These are phyloP conservation scores for Chelmon rostratus DNA, from an alignment of 2,797 vertebrate genomes.

Conservation along the genomic window DNA sequence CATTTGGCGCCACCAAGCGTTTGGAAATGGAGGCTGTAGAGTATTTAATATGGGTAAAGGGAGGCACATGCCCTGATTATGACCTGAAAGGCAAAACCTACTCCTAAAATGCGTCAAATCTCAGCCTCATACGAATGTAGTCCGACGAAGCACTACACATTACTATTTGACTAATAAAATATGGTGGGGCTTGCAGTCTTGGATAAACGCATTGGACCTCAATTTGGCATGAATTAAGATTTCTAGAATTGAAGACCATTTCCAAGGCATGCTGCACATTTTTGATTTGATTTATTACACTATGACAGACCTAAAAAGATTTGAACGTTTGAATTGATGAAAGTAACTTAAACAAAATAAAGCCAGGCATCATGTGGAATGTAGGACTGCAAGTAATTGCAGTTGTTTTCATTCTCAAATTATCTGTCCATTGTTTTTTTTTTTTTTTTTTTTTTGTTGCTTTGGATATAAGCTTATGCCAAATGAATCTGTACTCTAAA, in stretches of 20 bases:
- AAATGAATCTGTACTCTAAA: too few relatives aligned
- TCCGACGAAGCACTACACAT: background rate
- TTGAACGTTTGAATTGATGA: background rate
- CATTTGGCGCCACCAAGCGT: conserved; percentile 63
- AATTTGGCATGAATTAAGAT: background rate
- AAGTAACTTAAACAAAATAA: too few relatives aligned
- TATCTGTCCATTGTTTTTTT: background rate
- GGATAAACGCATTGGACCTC: background rate
- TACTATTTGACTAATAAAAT: background rate
- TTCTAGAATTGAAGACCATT: background rate
- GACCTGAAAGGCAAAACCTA: conserved; percentile 22
- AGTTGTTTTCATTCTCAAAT: background rate
- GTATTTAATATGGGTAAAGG: accelerated
- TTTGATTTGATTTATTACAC: background rate
- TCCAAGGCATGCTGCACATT: background rate
- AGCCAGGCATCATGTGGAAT: background rate
- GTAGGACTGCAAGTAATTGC: too few relatives aligned
- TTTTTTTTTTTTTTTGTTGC: too few relatives aligned
- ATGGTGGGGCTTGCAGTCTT: background rate
- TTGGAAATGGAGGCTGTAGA: background rate
- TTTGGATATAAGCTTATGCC: too few relatives aligned
- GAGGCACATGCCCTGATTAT: accelerated
- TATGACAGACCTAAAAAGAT: background rate
- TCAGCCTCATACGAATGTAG: background rate
- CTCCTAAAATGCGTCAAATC: background rate